Evolutionary conservation across 1,140 invertebrate species (phyloP).

Genomic region (honey bee (Apis mellifera)): DNA sequence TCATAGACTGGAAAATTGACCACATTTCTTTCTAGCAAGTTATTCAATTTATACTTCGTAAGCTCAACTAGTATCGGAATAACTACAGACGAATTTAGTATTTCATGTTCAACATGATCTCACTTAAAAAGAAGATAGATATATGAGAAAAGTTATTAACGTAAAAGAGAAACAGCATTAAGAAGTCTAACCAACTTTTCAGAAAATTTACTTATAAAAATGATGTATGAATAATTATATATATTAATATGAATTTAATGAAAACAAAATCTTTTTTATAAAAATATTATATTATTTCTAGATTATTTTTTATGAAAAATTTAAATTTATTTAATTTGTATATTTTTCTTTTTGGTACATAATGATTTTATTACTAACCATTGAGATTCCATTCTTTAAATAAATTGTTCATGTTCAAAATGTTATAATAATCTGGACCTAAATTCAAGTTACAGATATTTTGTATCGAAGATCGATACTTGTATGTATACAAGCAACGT

Average conservation of each 20-base stretch:
- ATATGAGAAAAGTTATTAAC: neutral
- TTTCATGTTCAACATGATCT: neutral
- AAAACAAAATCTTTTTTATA: neutral
- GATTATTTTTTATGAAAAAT: neutral
- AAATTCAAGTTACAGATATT: constrained; percentile 41
- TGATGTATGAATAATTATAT: neutral
- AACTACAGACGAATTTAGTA: constrained; percentile 17
- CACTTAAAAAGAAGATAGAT: neutral
- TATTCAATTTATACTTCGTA: constrained; percentile 37
- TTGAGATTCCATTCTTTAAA: constrained; percentile 6
- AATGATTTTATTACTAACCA: neutral
- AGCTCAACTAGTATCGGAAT: neutral
- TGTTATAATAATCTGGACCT: constrained; percentile 9
- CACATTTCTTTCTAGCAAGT: constrained; percentile 54
- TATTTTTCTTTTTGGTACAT: neutral
- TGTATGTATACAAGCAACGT: constrained; percentile 12
- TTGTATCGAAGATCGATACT: constrained; percentile 48
- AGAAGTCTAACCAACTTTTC: constrained; percentile 11
- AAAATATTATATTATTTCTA: neutral
- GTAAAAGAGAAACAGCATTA: constrained; percentile 1
- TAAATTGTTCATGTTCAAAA: constrained; percentile 26
- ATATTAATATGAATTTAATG: neutral
- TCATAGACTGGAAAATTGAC: constrained; percentile 70
- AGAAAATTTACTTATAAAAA: neutral
- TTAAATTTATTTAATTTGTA: neutral